Percentiles rank a stretch among this genome's conserved stretches.
Conservation (phyloP, 2,888 invertebrate species). For the Lacanobia oleracea region DNA sequence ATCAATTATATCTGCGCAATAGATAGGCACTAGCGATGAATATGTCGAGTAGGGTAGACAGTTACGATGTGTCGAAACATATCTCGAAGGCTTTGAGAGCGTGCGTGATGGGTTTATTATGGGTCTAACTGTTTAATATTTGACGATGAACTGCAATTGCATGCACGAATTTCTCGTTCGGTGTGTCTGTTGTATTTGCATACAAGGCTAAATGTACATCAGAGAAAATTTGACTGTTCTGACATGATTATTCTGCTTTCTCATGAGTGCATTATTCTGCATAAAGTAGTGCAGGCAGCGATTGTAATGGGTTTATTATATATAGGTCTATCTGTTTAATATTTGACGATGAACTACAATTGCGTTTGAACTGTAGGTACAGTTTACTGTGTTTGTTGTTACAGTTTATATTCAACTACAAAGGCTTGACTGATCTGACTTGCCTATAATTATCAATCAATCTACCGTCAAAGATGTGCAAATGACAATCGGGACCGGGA, state of each 20-base stretch:
- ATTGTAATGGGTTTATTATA: slow-evolving; percentile 7
- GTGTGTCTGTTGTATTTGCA: no score
- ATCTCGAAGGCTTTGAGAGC: slow-evolving; percentile 12
- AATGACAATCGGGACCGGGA: no score
- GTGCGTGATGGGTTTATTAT: slow-evolving; percentile 12
- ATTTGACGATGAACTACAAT: not conserved
- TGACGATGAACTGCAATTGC: not conserved
- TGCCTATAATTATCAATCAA: no score
- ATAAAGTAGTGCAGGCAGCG: not conserved
- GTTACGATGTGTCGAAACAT: slow-evolving; percentile 32
- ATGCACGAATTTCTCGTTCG: not conserved
- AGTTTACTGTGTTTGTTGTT: not conserved
- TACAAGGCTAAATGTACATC: no score
- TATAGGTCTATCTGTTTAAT: not conserved
- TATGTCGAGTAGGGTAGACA: slow-evolving; percentile 22
- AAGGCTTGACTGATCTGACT: not conserved
- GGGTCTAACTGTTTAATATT: not conserved
- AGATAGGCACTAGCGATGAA: slow-evolving; percentile 30
- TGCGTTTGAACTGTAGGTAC: not conserved
- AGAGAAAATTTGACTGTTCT: no score
- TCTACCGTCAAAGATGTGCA: no score
- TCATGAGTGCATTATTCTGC: no score
- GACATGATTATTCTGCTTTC: no score
- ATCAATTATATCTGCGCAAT: slow-evolving; percentile 41
- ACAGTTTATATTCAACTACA: not conserved